Base-by-base conservation (phyloP, 1,140 invertebrate genomes). In the Diorhabda sublineata region DNA sequence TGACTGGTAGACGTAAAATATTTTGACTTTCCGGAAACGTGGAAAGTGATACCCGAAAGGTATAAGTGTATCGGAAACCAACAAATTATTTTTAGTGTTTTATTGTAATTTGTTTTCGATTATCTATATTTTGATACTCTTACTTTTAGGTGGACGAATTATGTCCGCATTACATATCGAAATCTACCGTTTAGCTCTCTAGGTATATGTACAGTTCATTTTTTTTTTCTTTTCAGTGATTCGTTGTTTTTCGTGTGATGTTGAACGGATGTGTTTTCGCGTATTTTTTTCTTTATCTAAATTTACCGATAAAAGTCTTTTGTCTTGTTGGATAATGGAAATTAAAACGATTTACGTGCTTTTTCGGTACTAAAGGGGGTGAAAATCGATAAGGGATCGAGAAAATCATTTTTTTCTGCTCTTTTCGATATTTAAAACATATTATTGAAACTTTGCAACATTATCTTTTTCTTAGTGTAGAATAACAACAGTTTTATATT, bases 51-150 rank as follows among this genome's bases (percentile, higher is more conserved):
- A 11, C 58, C 68, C 58, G 8, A 11, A 52, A 43, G 59, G 67
- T 75, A 74, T 71, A 74, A 74, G 73, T 75, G 73, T 64, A 71
- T 73, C 73, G 73, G 73, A 75, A 76, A 76, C 65, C 26, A 47
- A 67, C 62, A 66, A 66, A 52, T 68, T 69, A 47, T 58, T 60
- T 69, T 47, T 58, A 68, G 66, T 64, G 64, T 70, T 68, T 62
- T 61, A 72, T 52, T 64, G 57, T 67, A 52, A 69, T 67, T 69
- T 65, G 56, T 71, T 69, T 26, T 74, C 47, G 61, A 68, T 69
- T 69, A 61, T 69, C 59, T 71, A 72, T 77, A 74, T 75, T 77
- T 77, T 77, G 74, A 73, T 75, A 77, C 74, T 77, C 73, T 71
- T 74, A 11, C 72, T 74, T 70, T 73, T 74, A 72, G 69, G 64